Conservation (phyloP, 2,888 invertebrate genomes). For the Megastigmus dorsalis region DNA sequence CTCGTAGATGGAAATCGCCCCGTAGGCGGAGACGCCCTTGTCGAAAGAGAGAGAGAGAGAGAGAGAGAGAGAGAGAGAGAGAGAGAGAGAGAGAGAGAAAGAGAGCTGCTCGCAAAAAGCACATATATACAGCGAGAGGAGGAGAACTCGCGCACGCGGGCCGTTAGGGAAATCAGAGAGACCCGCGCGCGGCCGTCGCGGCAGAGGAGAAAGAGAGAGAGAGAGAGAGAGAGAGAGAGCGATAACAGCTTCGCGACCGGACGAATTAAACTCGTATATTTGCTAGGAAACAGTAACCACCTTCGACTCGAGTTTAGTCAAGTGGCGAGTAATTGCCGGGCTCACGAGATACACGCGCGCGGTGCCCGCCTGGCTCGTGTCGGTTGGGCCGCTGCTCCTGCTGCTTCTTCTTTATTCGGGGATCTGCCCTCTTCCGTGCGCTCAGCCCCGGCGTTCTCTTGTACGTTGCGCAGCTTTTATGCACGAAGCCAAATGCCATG, state of each 20-base stretch:
- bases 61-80: too few relatives aligned
- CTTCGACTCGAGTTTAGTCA: background rate
- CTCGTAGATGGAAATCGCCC: slow-evolving; percentile 19
- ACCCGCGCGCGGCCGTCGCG: slow-evolving; percentile 22
- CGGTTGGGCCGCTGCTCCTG: too few relatives aligned
- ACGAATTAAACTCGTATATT: slow-evolving; percentile 62
- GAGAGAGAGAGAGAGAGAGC: too few relatives aligned
- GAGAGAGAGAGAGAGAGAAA: too few relatives aligned
- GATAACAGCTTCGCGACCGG: slow-evolving; percentile 57
- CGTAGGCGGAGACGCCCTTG: background rate
- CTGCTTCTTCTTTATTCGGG: slow-evolving; percentile 44
- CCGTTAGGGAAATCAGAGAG: slow-evolving; percentile 62
- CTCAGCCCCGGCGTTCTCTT: background rate
- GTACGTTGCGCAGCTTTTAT: too few relatives aligned
- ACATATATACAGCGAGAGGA: too few relatives aligned
- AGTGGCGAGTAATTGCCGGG: slow-evolving; percentile 52
- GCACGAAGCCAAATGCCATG: too few relatives aligned
- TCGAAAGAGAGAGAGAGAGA: too few relatives aligned
- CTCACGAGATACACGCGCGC: slow-evolving; percentile 21
- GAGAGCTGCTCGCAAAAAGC: too few relatives aligned
- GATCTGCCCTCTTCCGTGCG: slow-evolving; percentile 9
- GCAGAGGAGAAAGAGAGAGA: too few relatives aligned
- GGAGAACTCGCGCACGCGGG: slow-evolving; percentile 26
- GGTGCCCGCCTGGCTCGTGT: too few relatives aligned
- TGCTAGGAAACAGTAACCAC: slow-evolving; percentile 52